A percentile compares a stretch with the other conserved stretches of the same genome.
These are phyloP conservation scores for Apeira syringaria DNA, from an alignment of 2,888 invertebrate species.

Conservation along the genomic window DNA sequence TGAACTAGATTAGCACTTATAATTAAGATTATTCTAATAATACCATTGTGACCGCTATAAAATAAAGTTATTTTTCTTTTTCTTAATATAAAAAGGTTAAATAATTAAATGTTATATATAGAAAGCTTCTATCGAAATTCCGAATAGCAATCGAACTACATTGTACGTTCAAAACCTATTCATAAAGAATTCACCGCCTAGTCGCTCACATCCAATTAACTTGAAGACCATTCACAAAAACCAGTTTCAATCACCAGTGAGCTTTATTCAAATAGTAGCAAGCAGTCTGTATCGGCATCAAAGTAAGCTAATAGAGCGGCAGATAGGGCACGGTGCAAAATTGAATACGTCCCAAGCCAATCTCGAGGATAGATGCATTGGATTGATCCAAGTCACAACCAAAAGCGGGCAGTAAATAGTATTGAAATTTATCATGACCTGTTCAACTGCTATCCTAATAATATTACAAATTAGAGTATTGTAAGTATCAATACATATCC, in stretches of 20 bases:
- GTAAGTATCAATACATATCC: too few relatives aligned
- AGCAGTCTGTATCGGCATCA: constrained; percentile 38
- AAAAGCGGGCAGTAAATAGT: not conserved
- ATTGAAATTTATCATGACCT: too few relatives aligned
- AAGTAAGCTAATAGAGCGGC: constrained; percentile 65
- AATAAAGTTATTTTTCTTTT: too few relatives aligned
- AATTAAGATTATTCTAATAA: too few relatives aligned
- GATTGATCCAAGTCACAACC: constrained; percentile 22
- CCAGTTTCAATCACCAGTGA: constrained; percentile 6
- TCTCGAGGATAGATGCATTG: constrained; percentile 68
- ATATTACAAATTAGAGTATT: too few relatives aligned
- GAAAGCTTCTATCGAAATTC: too few relatives aligned
- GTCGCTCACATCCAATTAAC: constrained; percentile 10
- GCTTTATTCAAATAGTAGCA: constrained; percentile 37
- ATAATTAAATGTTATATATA: too few relatives aligned
- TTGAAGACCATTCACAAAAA: constrained; percentile 4
- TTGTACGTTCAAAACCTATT: not conserved
- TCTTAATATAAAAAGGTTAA: too few relatives aligned
- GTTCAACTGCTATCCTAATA: too few relatives aligned
- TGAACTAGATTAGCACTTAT: too few relatives aligned
- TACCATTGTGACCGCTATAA: too few relatives aligned
- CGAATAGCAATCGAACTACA: too few relatives aligned
- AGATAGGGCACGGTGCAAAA: constrained; percentile 74
- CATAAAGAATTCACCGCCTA: not conserved
- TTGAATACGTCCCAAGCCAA: constrained; percentile 79